Evolutionary conservation across 92 coral and sea anemone species (phyloP).

Genomic region (Palythoa heliodiscus): DNA sequence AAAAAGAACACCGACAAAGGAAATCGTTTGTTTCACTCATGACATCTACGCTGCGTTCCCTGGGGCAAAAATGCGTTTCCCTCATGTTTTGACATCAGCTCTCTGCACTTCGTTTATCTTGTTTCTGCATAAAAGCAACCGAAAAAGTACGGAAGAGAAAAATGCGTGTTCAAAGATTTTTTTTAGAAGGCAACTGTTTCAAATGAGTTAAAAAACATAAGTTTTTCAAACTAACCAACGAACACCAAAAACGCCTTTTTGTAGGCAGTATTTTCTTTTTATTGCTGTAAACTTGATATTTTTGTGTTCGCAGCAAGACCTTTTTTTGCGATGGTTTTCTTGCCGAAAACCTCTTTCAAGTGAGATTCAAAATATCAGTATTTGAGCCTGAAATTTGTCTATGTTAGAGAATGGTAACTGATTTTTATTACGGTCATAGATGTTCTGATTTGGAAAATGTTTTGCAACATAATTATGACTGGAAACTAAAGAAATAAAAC

Average conservation of each 20-base stretch:
- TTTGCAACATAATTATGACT: background rate
- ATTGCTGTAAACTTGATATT: background rate
- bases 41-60: constrained; percentile 16
- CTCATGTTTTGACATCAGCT: constrained; percentile 24
- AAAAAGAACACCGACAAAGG: constrained; percentile 43
- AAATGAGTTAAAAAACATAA: constrained; percentile 31
- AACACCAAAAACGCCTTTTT: background rate
- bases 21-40: constrained; percentile 4
- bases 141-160: constrained; percentile 8
- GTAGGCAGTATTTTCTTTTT: background rate
- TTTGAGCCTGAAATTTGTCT: background rate
- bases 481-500: background rate
- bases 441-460: background rate
- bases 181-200: constrained; percentile 11
- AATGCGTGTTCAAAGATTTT: background rate
- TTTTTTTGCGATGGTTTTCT: background rate
- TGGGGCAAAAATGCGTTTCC: constrained; percentile 22
- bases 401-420: background rate
- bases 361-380: background rate
- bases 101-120: constrained; percentile 29
- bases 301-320: constrained; percentile 31
- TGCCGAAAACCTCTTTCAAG: constrained; percentile 26
- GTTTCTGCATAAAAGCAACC: constrained; percentile 25
- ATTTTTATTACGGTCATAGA: background rate
- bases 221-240: background rate